Percentiles rank a stretch among this genome's conserved stretches.
phyloP scores from a whole-genome alignment of 2,113 vertebrate genomes.

The Cyprichromis sp. region DNA sequence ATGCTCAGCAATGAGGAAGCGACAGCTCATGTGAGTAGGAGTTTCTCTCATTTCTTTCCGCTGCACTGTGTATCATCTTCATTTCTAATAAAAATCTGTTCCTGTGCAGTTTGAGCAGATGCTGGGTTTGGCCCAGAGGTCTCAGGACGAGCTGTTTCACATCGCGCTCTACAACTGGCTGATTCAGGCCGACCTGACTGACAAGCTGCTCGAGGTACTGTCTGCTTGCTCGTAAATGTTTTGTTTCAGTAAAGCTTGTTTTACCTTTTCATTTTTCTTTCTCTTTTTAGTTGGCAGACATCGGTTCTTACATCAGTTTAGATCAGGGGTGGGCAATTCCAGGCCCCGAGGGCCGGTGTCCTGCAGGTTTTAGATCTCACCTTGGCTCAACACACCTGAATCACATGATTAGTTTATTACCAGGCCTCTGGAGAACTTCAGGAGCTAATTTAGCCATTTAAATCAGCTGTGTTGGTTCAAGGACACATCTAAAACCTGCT shows the following conservation, averaged over 20 bases:
- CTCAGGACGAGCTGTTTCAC: slow-evolving; percentile 94
- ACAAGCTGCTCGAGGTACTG: slow-evolving; percentile 90
- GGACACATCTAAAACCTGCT: background rate
- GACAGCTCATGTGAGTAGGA: slow-evolving; percentile 84
- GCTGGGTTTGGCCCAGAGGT: slow-evolving; percentile 86
- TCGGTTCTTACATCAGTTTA: background rate
- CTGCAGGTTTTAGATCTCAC: background rate
- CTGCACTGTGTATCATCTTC: background rate
- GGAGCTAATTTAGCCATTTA: background rate
- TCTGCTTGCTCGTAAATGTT: background rate
- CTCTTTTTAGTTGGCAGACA: background rate
- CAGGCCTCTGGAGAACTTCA: background rate
- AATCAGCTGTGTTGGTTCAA: background rate
- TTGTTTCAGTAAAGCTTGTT: background rate
- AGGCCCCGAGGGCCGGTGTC: background rate
- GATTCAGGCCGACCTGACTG: slow-evolving; percentile 88
- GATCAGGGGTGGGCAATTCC: background rate
- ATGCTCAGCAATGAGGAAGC: slow-evolving; percentile 99
- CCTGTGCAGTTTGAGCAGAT: slow-evolving; percentile 89
- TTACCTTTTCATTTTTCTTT: background rate
- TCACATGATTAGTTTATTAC: background rate
- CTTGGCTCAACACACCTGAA: background rate
- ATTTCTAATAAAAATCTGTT: background rate
- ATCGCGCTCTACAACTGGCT: slow-evolving; percentile 97
- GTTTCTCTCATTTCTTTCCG: background rate